Conservation (phyloP, 2,888 invertebrate species). For the Eugnorisma glareosa region DNA sequence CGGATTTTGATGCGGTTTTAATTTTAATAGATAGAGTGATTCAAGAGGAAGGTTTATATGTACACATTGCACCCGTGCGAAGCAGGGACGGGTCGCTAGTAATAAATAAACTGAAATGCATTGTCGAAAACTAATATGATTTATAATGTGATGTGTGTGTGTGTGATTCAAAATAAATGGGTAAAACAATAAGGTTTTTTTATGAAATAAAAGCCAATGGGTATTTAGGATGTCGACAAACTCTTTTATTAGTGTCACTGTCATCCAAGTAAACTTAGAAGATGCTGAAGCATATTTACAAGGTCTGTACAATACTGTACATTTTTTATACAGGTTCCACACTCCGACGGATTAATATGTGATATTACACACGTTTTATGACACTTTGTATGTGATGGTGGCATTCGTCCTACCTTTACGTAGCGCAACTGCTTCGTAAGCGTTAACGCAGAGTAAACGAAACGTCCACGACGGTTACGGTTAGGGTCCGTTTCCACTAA, state of each 20-base stretch:
- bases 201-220: conserved; percentile 42
- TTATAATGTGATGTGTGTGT: not conserved
- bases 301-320: conserved; percentile 66
- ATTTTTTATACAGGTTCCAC: conserved; percentile 70
- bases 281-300: conserved; percentile 65
- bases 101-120: not conserved
- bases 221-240: conserved; percentile 54
- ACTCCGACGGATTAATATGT: conserved; percentile 34
- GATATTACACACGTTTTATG: conserved; percentile 34
- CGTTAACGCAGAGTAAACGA: not conserved
- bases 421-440: not conserved
- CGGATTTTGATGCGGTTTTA: no score
- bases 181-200: not conserved
- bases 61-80: no score
- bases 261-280: conserved; percentile 49
- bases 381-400: not conserved
- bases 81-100: no score
- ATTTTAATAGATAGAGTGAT: no score
- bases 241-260: conserved; percentile 63
- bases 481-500: not conserved
- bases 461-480: not conserved
- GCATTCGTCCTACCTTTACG: not conserved
- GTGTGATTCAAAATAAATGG: not conserved
- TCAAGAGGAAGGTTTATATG: no score
- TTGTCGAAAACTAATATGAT: not conserved